Evolutionary conservation across 2,888 invertebrate species (phyloP).

Genomic region (Dryomyza anilis): DNA sequence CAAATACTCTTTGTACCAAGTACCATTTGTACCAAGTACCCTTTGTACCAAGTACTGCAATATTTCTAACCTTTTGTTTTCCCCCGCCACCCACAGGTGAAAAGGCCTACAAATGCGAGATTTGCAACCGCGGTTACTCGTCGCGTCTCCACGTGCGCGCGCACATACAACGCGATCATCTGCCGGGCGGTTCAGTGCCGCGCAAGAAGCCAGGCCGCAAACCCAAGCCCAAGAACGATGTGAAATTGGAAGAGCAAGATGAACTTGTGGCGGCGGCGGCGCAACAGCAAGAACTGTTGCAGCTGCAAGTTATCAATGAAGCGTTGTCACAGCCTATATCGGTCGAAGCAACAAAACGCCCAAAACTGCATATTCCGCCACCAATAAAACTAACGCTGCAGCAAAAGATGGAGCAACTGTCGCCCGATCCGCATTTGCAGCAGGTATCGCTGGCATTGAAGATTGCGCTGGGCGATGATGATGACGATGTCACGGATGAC

Average conservation of each 20-base stretch:
- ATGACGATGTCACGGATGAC: slow-evolving; percentile 23
- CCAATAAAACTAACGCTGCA: background rate
- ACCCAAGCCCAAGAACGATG: slow-evolving; percentile 28
- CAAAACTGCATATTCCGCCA: no score
- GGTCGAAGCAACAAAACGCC: slow-evolving; percentile 2
- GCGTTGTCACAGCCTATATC: no score
- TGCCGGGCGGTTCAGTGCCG: slow-evolving; percentile 29
- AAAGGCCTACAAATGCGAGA: slow-evolving; percentile 52
- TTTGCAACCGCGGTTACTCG: slow-evolving; percentile 53
- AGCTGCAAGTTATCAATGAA: no score
- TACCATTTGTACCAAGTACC: no score
- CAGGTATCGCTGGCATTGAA: slow-evolving; percentile 40
- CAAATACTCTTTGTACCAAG: no score
- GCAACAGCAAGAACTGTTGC: slow-evolving; percentile 32
- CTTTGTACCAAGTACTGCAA: background rate
- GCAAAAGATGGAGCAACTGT: slow-evolving; percentile 2
- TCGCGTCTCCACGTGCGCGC: slow-evolving; percentile 53
- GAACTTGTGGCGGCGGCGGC: background rate
- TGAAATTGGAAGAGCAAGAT: background rate
- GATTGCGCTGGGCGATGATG: slow-evolving; percentile 19
- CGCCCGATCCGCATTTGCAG: slow-evolving; percentile 26
- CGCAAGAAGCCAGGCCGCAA: slow-evolving; percentile 38
- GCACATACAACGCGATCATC: slow-evolving; percentile 53
- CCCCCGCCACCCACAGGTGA: slow-evolving; percentile 42
- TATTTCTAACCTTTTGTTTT: slow-evolving; percentile 4